Conservation (phyloP, 2,888 invertebrate species). For the Acanthopleura granulata region DNA sequence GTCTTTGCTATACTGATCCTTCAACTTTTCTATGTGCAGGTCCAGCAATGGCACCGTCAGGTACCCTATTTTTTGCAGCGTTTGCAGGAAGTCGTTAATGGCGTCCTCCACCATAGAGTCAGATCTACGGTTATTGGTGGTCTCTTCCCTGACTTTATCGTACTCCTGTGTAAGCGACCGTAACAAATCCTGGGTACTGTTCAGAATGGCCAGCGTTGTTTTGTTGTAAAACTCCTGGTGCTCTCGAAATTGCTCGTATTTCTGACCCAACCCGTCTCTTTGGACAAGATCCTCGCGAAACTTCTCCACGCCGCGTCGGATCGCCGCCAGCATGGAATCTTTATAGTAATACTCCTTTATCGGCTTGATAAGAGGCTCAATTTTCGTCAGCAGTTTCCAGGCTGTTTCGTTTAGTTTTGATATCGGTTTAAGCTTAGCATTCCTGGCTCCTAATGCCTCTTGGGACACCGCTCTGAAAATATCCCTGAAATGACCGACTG, state of each 20-base stretch:
- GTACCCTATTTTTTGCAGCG: neutral
- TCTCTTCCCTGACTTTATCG: neutral
- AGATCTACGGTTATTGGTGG: neutral
- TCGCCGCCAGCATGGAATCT: slow-evolving; percentile 4
- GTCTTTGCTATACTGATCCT: neutral
- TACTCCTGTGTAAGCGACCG: neutral
- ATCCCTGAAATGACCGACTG: slow-evolving; percentile 14
- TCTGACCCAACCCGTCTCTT: neutral
- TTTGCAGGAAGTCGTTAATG: slow-evolving; percentile 5
- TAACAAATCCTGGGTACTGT: neutral
- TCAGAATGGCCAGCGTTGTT: slow-evolving; percentile 2
- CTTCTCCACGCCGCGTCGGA: neutral
- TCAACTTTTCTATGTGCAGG: neutral
- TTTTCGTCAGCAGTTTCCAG: neutral
- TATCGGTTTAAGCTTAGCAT: neutral
- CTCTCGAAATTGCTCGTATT: slow-evolving; percentile 7
- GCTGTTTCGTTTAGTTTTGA: slow-evolving; percentile 16
- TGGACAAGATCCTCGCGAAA: neutral
- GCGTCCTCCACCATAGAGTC: neutral
- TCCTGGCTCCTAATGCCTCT: slow-evolving; percentile 1
- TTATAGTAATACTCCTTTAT: neutral
- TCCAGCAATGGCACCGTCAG: neutral
- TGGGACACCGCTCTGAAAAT: neutral
- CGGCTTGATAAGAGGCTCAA: neutral
- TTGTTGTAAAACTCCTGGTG: slow-evolving; percentile 3